Base-by-base conservation (phyloP, 2,797 vertebrate species). In the Trachops cirrhosus region DNA sequence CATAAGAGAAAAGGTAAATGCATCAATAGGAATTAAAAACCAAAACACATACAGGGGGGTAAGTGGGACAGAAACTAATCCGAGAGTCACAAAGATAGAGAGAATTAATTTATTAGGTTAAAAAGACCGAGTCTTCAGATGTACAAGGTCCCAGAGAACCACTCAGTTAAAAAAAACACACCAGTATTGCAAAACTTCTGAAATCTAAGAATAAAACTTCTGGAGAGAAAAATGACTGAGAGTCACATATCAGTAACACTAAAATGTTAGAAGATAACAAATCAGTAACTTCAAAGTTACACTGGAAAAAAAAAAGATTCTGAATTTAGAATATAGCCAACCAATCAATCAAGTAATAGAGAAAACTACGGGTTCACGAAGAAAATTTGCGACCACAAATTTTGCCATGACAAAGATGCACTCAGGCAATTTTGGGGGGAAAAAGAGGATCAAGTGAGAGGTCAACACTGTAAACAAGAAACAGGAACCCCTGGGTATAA, bases 171-270 rank as follows among this genome's bases (percentile, higher is more conserved):
- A 73, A 71, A 59, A 70, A 32, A 62, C 9, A 77, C 37, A 50
- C 26, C 37, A 78, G 29, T 70, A 41, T 57, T 74, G 41, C 82
- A 82, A 89, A 22, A 84, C 50, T 90, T 87, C 41, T 39, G 62
- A 96, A 90, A 41, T 70, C 39, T 8, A 86, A 50, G 14, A 82
- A 68, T 21, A 88, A 95, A 93, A 52, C 24, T 77, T 88, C 48
- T 68, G 87, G 54, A 90, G 19, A 85, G 32, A 75, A 68, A 89
- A 94, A 14, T 67, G n/a, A 87, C 64, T 79, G 64, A 54, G 71
- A 85, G 79, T 86, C 57, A 84, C 68, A 88, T 50, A 88, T 41
- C n/a, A 87, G 22, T 39, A 79, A 82, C 16, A 41, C 4, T 18
- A 91, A 77, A 86, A 89, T 48, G 44, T 44, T 9, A 89, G 48